Evolutionary conservation across 2,797 vertebrate genomes (phyloP), one percentile per base, ranked within the genome.

Genomic region (Chrosomus eos): DNA sequence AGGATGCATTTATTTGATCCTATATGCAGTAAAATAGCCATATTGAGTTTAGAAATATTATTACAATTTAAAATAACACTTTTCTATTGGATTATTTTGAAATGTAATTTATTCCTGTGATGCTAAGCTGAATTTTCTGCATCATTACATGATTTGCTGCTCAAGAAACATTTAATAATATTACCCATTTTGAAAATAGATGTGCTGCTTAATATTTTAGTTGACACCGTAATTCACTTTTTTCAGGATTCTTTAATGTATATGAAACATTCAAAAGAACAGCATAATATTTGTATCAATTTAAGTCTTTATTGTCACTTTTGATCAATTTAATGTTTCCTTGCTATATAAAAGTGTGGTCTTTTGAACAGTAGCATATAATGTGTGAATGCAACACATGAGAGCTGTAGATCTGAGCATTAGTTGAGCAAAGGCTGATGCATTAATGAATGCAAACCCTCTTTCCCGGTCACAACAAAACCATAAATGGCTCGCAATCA

Each of bases 401-500:
- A 80, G 16, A 19, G 19, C 19, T 71, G 5, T 21, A 43, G 36
- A 60, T 55, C 66, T 38, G 33, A 64, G 43, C 53, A 55, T 66
- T 60, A 18, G 23, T 19, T 68, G 40, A 31, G 8, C 66, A 76
- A 75, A 75, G 26, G 43, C 58, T 26, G 28, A 7, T 19, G 43
- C 40, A 71, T 23, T n/a, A 55, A 28, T 71, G 31, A 82, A 75
- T 1, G 1, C 28, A 64, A 77, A 51, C 51, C 21, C 9, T 31
- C 21, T 36, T 67, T 58, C 21, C 33, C 8, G 58, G 45, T 55
- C 75, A 79, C 58, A 86, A 45, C 75, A 48, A n/a, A 36, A 74
- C 64, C 84, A 83, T 83, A 84, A 85, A 85, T 73, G 84, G 58
- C 77, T 36, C 53, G 14, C 0, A 43, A 7, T 36, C 40, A 84